phyloP scores from a whole-genome alignment of 1,140 invertebrate species.

The Lasioglossum baleicum region DNA sequence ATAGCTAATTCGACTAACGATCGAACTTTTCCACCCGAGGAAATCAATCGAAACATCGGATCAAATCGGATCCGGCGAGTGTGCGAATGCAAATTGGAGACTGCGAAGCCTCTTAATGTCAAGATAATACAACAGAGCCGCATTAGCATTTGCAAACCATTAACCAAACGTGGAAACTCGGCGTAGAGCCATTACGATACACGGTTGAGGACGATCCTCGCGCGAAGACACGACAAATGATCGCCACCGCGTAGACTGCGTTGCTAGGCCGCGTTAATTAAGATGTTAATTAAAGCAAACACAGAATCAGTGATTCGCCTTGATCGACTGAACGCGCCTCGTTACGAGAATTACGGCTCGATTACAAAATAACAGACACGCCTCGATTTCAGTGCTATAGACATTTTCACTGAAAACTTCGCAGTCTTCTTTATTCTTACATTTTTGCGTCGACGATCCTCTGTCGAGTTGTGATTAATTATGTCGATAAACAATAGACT shows the following conservation, averaged over 20 bases:
- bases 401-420: no score
- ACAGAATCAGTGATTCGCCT: no score
- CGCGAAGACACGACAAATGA: not conserved
- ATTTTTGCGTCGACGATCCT: no score
- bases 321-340: no score
- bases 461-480: no score
- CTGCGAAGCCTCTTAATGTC: not conserved
- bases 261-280: not conserved
- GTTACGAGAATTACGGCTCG: not conserved
- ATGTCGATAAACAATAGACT: no score
- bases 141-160: not conserved
- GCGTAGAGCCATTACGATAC: not conserved
- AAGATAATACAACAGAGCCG: not conserved
- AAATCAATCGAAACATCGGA: conserved; percentile 4
- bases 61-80: not conserved
- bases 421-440: no score
- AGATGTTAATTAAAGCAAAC: conserved; percentile 19
- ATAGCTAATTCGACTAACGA: not conserved
- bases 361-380: not conserved
- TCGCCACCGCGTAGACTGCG: not conserved
- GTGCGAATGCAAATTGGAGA: not conserved
- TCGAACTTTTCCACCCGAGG: not conserved
- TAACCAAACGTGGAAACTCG: no score
- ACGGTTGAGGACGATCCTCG: not conserved
- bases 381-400: no score